Percentiles rank a stretch among this genome's conserved stretches.
These are phyloP conservation scores for Carcina quercana DNA, from an alignment of 2,888 invertebrate species.

Conservation along the genomic window DNA sequence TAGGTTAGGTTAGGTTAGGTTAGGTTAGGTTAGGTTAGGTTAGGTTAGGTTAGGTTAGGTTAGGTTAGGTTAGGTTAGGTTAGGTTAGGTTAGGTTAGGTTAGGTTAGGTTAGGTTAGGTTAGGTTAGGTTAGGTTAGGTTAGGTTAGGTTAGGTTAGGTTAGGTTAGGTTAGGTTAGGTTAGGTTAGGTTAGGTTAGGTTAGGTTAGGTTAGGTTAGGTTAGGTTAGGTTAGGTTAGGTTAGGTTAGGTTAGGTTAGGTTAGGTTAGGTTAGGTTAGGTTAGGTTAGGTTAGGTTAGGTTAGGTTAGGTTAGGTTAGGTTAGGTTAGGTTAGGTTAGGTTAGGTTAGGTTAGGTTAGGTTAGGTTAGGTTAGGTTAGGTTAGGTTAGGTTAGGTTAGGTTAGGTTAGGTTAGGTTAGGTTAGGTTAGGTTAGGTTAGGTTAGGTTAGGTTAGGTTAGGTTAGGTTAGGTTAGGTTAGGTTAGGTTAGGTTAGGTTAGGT, in stretches of 20 bases:
- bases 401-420: slow-evolving; percentile 15
- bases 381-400: slow-evolving; percentile 15
- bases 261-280: slow-evolving; percentile 5
- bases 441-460: slow-evolving; percentile 13
- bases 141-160: slow-evolving; percentile 5
- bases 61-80: slow-evolving; percentile 4
- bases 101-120: slow-evolving; percentile 1
- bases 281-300: slow-evolving; percentile 6
- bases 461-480: slow-evolving; percentile 12
- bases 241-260: slow-evolving; percentile 3
- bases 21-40: slow-evolving; percentile 16
- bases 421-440: slow-evolving; percentile 13
- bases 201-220: slow-evolving; percentile 3
- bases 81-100: slow-evolving; percentile 2
- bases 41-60: slow-evolving; percentile 7
- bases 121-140: slow-evolving; percentile 3
- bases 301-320: slow-evolving; percentile 7
- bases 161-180: slow-evolving; percentile 6
- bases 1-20: slow-evolving; percentile 19
- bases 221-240: slow-evolving; percentile 1
- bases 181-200: slow-evolving; percentile 5
- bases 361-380: slow-evolving; percentile 15
- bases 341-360: slow-evolving; percentile 12
- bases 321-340: slow-evolving; percentile 7
- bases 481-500: slow-evolving; percentile 8